phyloP scores from a whole-genome alignment of 2,888 invertebrate genomes.

The Agonopterix arenella region DNA sequence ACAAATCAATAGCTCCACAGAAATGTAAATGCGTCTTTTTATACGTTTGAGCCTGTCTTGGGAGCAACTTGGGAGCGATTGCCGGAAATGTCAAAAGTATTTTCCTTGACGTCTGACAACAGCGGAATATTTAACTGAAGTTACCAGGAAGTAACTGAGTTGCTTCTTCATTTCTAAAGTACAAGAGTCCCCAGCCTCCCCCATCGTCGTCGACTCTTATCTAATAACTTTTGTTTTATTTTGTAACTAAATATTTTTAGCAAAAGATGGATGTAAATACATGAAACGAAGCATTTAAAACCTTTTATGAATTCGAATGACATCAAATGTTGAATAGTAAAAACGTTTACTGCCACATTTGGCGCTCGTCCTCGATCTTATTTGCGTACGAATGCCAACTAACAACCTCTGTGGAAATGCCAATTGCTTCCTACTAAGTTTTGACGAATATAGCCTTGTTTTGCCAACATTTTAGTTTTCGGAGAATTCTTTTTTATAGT shows the following conservation, averaged over 20 bases:
- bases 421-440: conserved; percentile 28
- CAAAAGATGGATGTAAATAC: no score
- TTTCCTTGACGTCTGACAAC: no score
- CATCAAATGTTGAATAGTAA: conserved; percentile 2
- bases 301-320: not conserved
- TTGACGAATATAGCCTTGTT: conserved; percentile 23
- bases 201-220: no score
- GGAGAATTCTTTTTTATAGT: not conserved
- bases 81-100: conserved; percentile 6
- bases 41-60: no score
- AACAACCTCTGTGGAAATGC: conserved; percentile 36
- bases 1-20: no score
- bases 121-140: no score
- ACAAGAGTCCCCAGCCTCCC: no score
- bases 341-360: conserved; percentile 40
- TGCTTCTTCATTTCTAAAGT: no score
- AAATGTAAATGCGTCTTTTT: not conserved
- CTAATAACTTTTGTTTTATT: no score
- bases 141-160: no score
- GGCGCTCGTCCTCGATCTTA: conserved; percentile 34
- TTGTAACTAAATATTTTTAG: no score
- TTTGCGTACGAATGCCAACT: conserved; percentile 39
- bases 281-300: no score
- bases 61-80: not conserved
- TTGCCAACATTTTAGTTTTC: not conserved